Percentiles rank a stretch among this genome's conserved stretches.
These are phyloP conservation scores for Daubentonia madagascariensis DNA, from an alignment of 2,113 vertebrate genomes.

Conservation along the genomic window DNA sequence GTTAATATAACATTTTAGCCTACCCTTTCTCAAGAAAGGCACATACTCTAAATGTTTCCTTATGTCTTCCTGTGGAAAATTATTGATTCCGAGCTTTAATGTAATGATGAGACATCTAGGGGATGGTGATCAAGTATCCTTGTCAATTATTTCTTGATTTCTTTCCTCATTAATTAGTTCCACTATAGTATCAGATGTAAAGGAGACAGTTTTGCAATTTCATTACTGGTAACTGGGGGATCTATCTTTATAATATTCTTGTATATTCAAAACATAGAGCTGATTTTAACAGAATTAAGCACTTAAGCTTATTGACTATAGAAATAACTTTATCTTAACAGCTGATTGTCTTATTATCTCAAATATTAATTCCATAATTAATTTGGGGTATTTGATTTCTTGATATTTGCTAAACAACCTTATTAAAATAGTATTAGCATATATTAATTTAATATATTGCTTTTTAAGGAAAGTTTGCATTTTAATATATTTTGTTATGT, in stretches of 20 bases:
- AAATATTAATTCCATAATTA: neutral
- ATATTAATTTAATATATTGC: neutral
- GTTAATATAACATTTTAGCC: neutral
- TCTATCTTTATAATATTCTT: neutral
- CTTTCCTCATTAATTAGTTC: neutral
- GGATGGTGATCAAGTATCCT: neutral
- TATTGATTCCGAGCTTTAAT: neutral
- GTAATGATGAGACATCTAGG: neutral
- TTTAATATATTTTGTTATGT: neutral
- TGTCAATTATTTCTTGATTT: neutral
- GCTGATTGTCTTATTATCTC: neutral
- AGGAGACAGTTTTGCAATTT: neutral
- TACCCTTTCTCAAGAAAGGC: neutral
- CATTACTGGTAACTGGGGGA: neutral
- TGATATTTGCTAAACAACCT: neutral
- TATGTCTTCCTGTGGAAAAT: neutral
- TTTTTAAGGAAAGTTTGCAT: neutral
- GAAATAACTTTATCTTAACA: neutral
- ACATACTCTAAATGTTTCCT: neutral
- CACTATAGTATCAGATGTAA: neutral
- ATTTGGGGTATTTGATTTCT: neutral
- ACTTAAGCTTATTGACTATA: neutral
- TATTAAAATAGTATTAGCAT: neutral
- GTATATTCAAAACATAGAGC: neutral
- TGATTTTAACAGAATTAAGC: constrained; percentile 26